Conservation (phyloP, 1,140 invertebrate genomes). For the Antheraea mylitta region DNA sequence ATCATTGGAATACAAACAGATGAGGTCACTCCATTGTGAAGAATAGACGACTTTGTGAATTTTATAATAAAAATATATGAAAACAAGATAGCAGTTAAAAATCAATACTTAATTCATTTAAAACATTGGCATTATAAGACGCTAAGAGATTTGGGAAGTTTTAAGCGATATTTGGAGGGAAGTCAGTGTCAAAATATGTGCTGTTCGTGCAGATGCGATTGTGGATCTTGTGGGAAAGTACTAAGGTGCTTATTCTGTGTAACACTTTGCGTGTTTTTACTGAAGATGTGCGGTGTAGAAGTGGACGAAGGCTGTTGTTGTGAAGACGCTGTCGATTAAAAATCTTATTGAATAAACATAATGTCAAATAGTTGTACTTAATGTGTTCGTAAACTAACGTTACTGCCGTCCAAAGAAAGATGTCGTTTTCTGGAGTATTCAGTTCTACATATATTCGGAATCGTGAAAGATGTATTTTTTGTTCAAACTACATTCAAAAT, state of each 20-base stretch:
- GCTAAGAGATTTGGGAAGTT: too few species aligned
- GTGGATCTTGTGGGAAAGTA: conserved; percentile 44
- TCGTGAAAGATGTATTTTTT: too few species aligned
- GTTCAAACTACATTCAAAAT: too few species aligned
- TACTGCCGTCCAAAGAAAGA: too few species aligned
- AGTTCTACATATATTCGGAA: too few species aligned
- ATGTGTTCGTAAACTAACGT: too few species aligned
- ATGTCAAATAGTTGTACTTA: too few species aligned
- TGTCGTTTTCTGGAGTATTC: too few species aligned
- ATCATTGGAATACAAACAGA: neutral
- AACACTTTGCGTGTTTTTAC: conserved; percentile 41
- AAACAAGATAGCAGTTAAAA: neutral
- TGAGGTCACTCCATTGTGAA: neutral
- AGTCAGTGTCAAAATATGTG: conserved; percentile 38
- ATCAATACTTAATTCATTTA: too few species aligned
- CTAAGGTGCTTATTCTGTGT: conserved; percentile 51
- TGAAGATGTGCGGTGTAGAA: conserved; percentile 53
- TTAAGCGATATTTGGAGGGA: too few species aligned
- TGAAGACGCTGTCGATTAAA: conserved; percentile 22
- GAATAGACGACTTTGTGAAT: neutral
- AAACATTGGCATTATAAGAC: too few species aligned
- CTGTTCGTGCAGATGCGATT: conserved; percentile 45
- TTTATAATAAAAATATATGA: neutral
- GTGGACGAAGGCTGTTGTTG: conserved; percentile 43
- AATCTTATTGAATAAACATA: neutral